Conservation (phyloP, 2,797 vertebrate genomes). For the Sarcophilus harrisii region DNA sequence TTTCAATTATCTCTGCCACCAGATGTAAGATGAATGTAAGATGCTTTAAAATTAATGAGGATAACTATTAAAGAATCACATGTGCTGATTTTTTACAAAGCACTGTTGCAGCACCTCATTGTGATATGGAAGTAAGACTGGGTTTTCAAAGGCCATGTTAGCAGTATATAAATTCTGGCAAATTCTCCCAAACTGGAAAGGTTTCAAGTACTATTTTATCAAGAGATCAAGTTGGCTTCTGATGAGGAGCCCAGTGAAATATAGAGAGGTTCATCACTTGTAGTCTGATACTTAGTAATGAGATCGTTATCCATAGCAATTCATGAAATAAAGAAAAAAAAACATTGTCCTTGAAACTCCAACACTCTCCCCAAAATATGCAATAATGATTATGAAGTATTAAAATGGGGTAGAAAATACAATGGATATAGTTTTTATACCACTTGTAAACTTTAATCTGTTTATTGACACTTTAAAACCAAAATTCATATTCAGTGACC, state of each 20-base stretch:
- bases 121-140: neutral
- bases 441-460: neutral
- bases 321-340: neutral
- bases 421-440: neutral
- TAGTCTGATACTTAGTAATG: neutral
- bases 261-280: neutral
- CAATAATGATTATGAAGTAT: neutral
- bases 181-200: neutral
- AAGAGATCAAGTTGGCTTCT: neutral
- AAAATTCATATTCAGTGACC: neutral
- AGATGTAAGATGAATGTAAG: neutral
- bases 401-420: neutral
- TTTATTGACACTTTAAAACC: neutral
- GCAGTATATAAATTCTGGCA: neutral
- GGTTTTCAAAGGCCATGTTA: neutral
- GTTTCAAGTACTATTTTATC: neutral
- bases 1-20: neutral
- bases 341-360: neutral
- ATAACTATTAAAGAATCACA: neutral
- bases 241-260: neutral
- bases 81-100: neutral
- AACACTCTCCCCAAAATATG: neutral
- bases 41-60: neutral
- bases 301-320: neutral
- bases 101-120: neutral